A percentile compares a stretch with the other conserved stretches of the same genome.
phyloP scores from a whole-genome alignment of 1,140 invertebrate species.

The Cephus cinctus region DNA sequence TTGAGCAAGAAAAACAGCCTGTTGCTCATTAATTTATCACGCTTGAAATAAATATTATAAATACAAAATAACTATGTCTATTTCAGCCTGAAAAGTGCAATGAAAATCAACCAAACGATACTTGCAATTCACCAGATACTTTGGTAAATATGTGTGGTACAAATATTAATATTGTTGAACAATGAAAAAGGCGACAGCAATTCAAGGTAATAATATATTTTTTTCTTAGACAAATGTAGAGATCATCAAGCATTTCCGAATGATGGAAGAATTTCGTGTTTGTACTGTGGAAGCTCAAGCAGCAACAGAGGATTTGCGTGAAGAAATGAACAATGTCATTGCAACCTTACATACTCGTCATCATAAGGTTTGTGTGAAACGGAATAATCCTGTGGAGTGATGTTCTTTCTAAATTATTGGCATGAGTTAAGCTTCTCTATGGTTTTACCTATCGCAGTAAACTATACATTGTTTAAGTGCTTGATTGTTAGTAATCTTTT shows the following conservation, averaged over 20 bases:
- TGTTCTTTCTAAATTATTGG: too few relatives aligned
- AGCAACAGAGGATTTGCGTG: slow-evolving; percentile 48
- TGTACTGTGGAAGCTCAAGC: slow-evolving; percentile 51
- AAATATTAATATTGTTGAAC: too few relatives aligned
- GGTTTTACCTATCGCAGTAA: too few relatives aligned
- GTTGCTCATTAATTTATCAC: too few relatives aligned
- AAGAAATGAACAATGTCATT: slow-evolving; percentile 42
- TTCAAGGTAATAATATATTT: background rate
- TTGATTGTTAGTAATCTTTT: too few relatives aligned
- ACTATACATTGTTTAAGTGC: too few relatives aligned
- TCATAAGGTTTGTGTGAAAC: slow-evolving; percentile 39
- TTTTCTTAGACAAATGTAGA: background rate
- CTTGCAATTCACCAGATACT: background rate
- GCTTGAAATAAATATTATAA: too few relatives aligned
- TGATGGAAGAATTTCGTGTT: slow-evolving; percentile 50
- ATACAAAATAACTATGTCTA: too few relatives aligned
- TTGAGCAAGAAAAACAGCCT: too few relatives aligned
- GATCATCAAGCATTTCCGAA: slow-evolving; percentile 34
- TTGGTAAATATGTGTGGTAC: background rate
- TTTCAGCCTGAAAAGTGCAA: slow-evolving; percentile 1
- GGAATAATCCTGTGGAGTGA: too few relatives aligned
- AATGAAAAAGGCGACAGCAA: background rate
- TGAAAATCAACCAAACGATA: background rate
- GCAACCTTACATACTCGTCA: slow-evolving; percentile 38
- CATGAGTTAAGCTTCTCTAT: too few relatives aligned